Evolutionary conservation across 2,888 invertebrate species (phyloP).

Genomic region (Ophioninae sp.): DNA sequence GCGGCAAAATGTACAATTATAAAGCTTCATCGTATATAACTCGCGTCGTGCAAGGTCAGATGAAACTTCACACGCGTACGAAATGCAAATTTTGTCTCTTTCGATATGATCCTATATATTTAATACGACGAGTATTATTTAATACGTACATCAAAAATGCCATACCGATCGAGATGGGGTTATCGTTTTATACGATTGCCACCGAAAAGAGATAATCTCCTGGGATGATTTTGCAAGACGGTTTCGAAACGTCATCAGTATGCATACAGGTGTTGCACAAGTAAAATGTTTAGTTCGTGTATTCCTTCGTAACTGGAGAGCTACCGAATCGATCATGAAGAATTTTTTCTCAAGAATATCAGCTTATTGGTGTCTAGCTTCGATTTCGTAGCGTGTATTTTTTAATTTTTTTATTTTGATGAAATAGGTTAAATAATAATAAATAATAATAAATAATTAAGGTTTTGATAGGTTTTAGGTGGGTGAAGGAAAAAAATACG

Average conservation of each 20-base stretch:
- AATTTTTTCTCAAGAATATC: neutral
- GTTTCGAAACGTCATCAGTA: neutral
- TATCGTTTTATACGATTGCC: neutral
- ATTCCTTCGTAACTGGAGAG: neutral
- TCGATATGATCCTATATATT: neutral
- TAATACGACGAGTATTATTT: neutral
- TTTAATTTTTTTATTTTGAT: no score
- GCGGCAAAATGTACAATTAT: slow-evolving; percentile 55
- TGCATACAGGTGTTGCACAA: neutral
- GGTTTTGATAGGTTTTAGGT: no score
- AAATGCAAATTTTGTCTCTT: slow-evolving; percentile 34
- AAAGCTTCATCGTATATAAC: slow-evolving; percentile 48
- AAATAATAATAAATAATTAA: no score
- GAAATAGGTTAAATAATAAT: no score
- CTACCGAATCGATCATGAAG: neutral
- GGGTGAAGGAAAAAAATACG: no score
- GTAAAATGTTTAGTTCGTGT: neutral
- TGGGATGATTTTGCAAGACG: neutral
- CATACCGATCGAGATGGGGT: neutral
- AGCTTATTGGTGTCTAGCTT: no score
- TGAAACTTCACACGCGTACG: slow-evolving; percentile 5
- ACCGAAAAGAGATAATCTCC: neutral
- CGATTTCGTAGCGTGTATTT: no score
- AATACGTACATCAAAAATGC: neutral
- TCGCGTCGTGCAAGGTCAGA: slow-evolving; percentile 41